These are phyloP conservation scores for Aurelia sp. DNA, from an alignment of 30 jellyfish, hydroid and myxozoan genomes.

Conservation along the genomic window DNA sequence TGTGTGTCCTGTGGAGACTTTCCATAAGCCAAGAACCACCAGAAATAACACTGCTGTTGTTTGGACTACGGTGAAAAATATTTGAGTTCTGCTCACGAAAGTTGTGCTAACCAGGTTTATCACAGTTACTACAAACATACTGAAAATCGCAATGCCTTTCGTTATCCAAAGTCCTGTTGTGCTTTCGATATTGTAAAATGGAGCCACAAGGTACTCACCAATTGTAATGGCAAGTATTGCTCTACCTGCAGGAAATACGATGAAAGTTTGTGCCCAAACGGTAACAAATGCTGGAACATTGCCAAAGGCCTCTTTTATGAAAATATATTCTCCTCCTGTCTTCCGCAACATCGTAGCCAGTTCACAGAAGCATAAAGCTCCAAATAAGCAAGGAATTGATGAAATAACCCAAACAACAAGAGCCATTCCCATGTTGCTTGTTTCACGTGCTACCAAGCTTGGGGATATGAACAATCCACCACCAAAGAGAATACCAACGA, in stretches of 20 bases:
- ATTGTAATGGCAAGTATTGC: constrained; percentile 28
- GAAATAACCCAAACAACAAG: constrained; percentile 42
- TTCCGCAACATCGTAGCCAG: constrained; percentile 30
- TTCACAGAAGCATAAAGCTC: constrained; percentile 67
- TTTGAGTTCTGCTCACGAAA: constrained; percentile 1
- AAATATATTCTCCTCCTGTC: constrained; percentile 58
- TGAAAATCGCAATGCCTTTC: neutral
- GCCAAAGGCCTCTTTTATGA: constrained; percentile 49
- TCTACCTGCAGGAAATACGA: constrained; percentile 18
- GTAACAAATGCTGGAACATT: constrained; percentile 22
- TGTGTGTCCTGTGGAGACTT: constrained; percentile 1
- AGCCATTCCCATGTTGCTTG: constrained; percentile 51
- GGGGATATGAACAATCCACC: constrained; percentile 63
- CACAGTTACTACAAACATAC: neutral
- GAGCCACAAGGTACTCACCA: constrained; percentile 17
- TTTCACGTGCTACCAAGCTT: constrained; percentile 54
- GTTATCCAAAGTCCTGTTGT: constrained; percentile 5
- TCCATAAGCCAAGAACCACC: constrained; percentile 26
- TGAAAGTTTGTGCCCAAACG: constrained; percentile 33
- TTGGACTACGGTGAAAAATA: constrained; percentile 8
- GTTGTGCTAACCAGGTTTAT: neutral
- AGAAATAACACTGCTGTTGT: neutral
- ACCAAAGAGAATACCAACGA: constrained; percentile 51
- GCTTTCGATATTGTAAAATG: constrained; percentile 3
- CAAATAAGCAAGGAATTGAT: constrained; percentile 21